Evolutionary conservation across 2,888 invertebrate species (phyloP).

Genomic region (Rhingia rostrata): DNA sequence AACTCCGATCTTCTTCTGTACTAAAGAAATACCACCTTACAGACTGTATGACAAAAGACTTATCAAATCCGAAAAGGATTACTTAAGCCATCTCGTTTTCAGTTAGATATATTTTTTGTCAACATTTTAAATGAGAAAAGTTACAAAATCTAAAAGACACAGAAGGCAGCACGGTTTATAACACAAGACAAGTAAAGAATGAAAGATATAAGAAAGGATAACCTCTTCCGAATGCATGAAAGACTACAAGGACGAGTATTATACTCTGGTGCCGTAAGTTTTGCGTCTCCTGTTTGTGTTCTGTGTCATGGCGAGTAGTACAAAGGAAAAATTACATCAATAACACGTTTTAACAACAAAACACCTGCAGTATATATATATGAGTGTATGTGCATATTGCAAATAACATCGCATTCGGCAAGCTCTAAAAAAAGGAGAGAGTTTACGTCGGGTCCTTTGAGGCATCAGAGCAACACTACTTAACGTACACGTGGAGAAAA

Average conservation of each 20-base stretch:
- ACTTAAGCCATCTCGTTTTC: neutral
- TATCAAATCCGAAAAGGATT: neutral
- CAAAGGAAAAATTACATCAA: slow-evolving; percentile 45
- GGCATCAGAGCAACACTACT: slow-evolving; percentile 29
- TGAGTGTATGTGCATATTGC: neutral
- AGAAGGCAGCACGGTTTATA: neutral
- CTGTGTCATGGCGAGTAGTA: slow-evolving; percentile 9
- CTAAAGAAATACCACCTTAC: too few relatives aligned
- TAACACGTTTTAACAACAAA: slow-evolving; percentile 7
- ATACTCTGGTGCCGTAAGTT: slow-evolving; percentile 25
- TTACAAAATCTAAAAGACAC: neutral
- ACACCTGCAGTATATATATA: neutral
- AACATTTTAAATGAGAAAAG: slow-evolving; percentile 42
- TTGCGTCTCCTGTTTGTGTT: slow-evolving; percentile 40
- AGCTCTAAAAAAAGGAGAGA: neutral
- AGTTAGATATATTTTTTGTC: neutral
- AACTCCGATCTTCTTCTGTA: too few relatives aligned
- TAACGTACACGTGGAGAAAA: slow-evolving; percentile 18
- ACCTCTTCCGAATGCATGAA: slow-evolving; percentile 25
- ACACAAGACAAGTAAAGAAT: neutral
- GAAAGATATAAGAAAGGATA: slow-evolving; percentile 1
- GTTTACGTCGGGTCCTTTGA: slow-evolving; percentile 19
- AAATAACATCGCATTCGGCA: neutral
- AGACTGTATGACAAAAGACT: neutral
- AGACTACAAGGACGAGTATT: neutral